Evolutionary conservation across 2,113 vertebrate species (phyloP).

Genomic region (Dicerorhinus sumatrensis): DNA sequence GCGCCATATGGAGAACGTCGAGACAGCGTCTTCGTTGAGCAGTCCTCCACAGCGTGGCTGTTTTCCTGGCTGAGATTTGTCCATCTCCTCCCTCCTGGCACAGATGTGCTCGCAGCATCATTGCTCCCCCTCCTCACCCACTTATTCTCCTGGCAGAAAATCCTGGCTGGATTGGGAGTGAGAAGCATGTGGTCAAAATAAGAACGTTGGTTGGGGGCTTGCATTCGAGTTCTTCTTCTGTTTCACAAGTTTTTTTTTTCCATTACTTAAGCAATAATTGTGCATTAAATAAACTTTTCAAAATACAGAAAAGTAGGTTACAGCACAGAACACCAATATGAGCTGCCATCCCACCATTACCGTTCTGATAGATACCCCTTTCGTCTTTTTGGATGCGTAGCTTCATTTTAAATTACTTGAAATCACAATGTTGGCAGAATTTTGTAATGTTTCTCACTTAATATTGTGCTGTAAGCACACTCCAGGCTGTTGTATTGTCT

Average conservation of each 20-base stretch:
- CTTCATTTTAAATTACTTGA: background rate
- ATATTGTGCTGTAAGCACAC: fast-evolving
- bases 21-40: fast-evolving
- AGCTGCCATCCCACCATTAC: background rate
- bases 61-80: background rate
- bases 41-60: fast-evolving
- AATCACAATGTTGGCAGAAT: background rate
- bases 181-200: background rate
- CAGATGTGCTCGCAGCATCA: background rate
- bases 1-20: background rate
- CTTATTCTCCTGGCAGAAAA: background rate
- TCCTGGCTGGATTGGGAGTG: background rate
- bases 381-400: fast-evolving
- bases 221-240: background rate
- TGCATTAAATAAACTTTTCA: background rate
- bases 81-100: background rate
- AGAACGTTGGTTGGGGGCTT: background rate
- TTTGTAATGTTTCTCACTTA: background rate
- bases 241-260: background rate
- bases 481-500: background rate
- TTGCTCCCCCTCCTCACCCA: background rate
- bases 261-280: background rate
- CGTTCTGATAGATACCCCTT: background rate
- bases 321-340: background rate
- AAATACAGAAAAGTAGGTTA: background rate